phyloP scores from a whole-genome alignment of 2,888 invertebrate genomes.

The Drosophila peninsularis region DNA sequence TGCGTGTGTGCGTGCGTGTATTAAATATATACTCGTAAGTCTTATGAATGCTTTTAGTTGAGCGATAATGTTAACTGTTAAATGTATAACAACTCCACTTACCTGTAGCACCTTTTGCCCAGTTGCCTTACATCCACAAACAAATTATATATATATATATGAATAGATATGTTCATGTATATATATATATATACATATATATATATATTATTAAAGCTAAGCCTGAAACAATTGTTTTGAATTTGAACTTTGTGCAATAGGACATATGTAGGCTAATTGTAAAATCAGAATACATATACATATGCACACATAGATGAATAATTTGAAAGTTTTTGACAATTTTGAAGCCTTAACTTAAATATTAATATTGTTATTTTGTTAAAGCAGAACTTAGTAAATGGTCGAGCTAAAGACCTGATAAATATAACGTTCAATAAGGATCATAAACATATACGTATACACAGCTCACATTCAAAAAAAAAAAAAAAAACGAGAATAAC shows the following conservation, averaged over 20 bases:
- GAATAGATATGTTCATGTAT: slow-evolving; percentile 7
- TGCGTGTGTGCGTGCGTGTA: slow-evolving; percentile 31
- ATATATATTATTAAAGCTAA: slow-evolving; percentile 13
- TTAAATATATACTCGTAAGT: slow-evolving; percentile 46
- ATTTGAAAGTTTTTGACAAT: slow-evolving; percentile 30
- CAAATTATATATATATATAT: slow-evolving; percentile 13
- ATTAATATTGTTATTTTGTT: slow-evolving; percentile 22
- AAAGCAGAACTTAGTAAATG: slow-evolving; percentile 2
- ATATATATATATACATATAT: slow-evolving; percentile 11
- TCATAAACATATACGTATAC: slow-evolving; percentile 2
- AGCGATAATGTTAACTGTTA: slow-evolving; percentile 22
- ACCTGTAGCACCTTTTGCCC: slow-evolving; percentile 39
- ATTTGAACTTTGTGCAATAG: slow-evolving; percentile 3
- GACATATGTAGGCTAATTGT: slow-evolving; percentile 18
- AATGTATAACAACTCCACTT: slow-evolving; percentile 18
- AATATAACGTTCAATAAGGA: slow-evolving; percentile 1
- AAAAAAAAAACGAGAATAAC: slow-evolving; percentile 6
- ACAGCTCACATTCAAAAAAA: slow-evolving; percentile 2
- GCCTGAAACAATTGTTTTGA: background rate
- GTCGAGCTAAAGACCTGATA: slow-evolving; percentile 21
- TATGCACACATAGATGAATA: slow-evolving; percentile 2
- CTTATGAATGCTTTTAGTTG: slow-evolving; percentile 19
- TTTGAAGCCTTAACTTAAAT: slow-evolving; percentile 21
- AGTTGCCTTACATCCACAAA: slow-evolving; percentile 11
- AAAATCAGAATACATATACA: background rate